Percentiles rank a stretch among this genome's conserved stretches.
phyloP scores from a whole-genome alignment of 2,113 vertebrate genomes.

The Phylloscopus whistleri region DNA sequence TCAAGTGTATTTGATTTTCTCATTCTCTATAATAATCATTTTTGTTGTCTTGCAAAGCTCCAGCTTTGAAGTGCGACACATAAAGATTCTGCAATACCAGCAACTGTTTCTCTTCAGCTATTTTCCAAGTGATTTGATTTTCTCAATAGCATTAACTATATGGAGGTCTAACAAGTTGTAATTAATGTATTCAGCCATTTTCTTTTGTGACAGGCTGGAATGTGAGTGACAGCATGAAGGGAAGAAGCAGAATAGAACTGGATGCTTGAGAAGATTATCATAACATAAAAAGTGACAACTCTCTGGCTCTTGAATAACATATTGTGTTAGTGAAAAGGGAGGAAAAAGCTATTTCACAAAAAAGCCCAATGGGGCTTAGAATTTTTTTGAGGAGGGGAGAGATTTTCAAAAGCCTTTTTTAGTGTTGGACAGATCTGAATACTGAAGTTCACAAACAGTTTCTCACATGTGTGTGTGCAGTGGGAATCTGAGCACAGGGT shows the following conservation, averaged over 20 bases:
- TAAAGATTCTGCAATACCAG: conserved; percentile 17
- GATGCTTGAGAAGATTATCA: conserved; percentile 26
- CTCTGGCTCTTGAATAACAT: not conserved
- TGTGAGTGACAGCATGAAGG: conserved; percentile 25
- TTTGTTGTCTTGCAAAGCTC: conserved; percentile 29
- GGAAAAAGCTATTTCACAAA: not conserved
- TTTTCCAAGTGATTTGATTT: conserved; percentile 64
- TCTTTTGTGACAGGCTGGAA: conserved; percentile 37
- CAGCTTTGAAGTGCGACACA: not conserved
- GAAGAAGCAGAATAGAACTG: not conserved
- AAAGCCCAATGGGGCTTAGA: not conserved
- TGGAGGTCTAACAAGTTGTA: conserved; percentile 36
- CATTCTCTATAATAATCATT: conserved; percentile 13
- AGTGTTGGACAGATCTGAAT: not conserved
- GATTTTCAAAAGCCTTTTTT: not conserved
- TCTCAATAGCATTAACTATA: conserved; percentile 48
- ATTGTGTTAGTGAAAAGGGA: not conserved
- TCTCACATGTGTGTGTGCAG: not conserved
- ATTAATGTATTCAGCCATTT: conserved; percentile 53
- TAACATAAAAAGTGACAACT: conserved; percentile 38
- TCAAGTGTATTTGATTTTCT: conserved; percentile 31
- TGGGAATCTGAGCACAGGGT: fast-evolving
- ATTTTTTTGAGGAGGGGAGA: not conserved
- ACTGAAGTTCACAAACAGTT: not conserved
- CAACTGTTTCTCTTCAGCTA: conserved; percentile 10